phyloP scores from a whole-genome alignment of 2,113 vertebrate species.

The Perognathus longimembris region DNA sequence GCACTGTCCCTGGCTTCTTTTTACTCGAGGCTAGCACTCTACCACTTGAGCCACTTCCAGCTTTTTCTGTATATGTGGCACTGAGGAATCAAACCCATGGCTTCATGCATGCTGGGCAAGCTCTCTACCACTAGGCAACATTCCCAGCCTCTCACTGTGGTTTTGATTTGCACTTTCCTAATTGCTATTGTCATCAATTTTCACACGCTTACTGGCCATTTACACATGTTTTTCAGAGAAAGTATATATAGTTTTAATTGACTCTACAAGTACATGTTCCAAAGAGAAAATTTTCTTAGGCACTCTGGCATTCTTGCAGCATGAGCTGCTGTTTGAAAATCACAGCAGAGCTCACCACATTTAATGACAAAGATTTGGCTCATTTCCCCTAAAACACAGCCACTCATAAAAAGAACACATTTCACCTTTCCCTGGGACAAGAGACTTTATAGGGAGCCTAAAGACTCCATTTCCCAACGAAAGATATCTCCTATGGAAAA shows the following conservation, averaged over 20 bases:
- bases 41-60: too few species aligned
- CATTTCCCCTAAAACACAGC: conserved; percentile 55
- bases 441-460: too few species aligned
- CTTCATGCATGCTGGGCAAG: too few species aligned
- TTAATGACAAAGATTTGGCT: conserved; percentile 46
- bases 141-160: neutral
- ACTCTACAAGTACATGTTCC: conserved; percentile 34
- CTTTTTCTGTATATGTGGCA: too few species aligned
- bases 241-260: neutral
- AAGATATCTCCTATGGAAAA: too few species aligned
- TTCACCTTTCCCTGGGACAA: too few species aligned
- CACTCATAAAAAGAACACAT: neutral
- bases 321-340: neutral
- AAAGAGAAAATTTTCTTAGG: conserved; percentile 34
- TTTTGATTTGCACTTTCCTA: neutral
- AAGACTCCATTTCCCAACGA: too few species aligned
- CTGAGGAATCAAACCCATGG: too few species aligned
- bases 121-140: too few species aligned
- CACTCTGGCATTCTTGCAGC: conserved; percentile 40
- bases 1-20: too few species aligned
- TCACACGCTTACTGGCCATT: neutral
- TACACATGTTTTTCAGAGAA: neutral
- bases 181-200: neutral
- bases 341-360: neutral
- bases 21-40: too few species aligned